These are phyloP conservation scores for Nephrocerus scutellatus DNA, from an alignment of 2,888 invertebrate genomes.

Conservation along the genomic window DNA sequence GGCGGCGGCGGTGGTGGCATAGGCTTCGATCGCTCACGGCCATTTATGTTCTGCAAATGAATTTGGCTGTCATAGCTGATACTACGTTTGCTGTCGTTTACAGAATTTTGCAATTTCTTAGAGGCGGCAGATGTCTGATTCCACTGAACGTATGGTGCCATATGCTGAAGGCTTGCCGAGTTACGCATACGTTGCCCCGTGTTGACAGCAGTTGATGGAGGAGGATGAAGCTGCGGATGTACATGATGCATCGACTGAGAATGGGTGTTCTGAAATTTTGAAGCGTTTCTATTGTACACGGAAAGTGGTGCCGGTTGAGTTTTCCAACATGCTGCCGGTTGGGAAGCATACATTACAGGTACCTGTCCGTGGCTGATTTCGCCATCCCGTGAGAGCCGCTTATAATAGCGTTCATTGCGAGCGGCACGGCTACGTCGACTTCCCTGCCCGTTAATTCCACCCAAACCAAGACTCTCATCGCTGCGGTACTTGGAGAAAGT, in stretches of 20 bases:
- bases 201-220: conserved; percentile 4
- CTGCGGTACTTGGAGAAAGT: conserved; percentile 62
- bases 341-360: conserved; percentile 35
- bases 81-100: conserved; percentile 40
- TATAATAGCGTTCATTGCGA: conserved; percentile 72
- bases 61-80: conserved; percentile 46
- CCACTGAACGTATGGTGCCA: conserved; percentile 37
- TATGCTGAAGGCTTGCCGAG: conserved; percentile 32
- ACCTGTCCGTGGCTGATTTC: conserved; percentile 47
- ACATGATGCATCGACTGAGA: conserved; percentile 1
- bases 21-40: conserved; percentile 37
- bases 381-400: conserved; percentile 65
- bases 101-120: conserved; percentile 35
- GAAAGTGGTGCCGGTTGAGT: conserved; percentile 48
- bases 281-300: conserved; percentile 32
- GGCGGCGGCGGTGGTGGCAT: conserved; percentile 73
- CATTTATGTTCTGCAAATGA: conserved; percentile 37
- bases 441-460: conserved; percentile 50
- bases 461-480: conserved; percentile 60
- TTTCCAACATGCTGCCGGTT: conserved; percentile 50
- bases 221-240: conserved; percentile 16
- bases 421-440: conserved; percentile 64
- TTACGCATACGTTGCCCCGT: conserved; percentile 27
- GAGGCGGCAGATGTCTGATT: conserved; percentile 22
- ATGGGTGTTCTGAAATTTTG: conserved; percentile 5